These are phyloP conservation scores for Echiichthys vipera DNA, from an alignment of 2,797 vertebrate genomes.

Conservation along the genomic window DNA sequence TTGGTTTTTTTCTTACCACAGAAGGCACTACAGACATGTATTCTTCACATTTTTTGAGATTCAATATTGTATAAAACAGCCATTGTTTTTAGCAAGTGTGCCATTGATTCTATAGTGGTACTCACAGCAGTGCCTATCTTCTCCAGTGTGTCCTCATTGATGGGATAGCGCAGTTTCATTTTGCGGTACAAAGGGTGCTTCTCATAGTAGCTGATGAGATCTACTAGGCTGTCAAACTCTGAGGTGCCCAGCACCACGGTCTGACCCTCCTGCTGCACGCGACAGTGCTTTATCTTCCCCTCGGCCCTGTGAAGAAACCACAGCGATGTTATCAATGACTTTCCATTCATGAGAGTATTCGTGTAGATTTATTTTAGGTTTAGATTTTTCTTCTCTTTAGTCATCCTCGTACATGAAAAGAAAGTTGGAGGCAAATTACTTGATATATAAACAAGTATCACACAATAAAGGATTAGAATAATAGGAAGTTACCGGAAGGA, in stretches of 20 bases:
- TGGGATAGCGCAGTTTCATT: slow-evolving; percentile 98
- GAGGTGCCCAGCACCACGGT: slow-evolving; percentile 94
- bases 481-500: slow-evolving; percentile 90
- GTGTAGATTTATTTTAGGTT: neutral
- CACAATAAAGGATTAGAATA: neutral
- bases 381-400: neutral
- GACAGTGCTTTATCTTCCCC: slow-evolving; percentile 99
- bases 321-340: neutral
- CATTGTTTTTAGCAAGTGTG: neutral
- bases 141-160: slow-evolving; percentile 98
- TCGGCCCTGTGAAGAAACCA: slow-evolving; percentile 86
- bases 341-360: neutral
- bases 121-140: slow-evolving; percentile 98
- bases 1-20: slow-evolving; percentile 5
- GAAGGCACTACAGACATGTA: neutral
- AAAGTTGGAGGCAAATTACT: neutral
- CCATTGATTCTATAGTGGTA: slow-evolving; percentile 3
- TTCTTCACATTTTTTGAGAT: neutral
- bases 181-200: slow-evolving; percentile 97
- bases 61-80: neutral
- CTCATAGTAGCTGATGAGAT: slow-evolving; percentile 97
- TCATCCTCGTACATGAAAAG: neutral
- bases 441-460: neutral
- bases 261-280: slow-evolving; percentile 97
- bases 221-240: slow-evolving; percentile 97